Evolutionary conservation across 2,888 invertebrate genomes (phyloP), one percentile per base, ranked within the genome.

Genomic region (Thecocarcelia acutangulata): DNA sequence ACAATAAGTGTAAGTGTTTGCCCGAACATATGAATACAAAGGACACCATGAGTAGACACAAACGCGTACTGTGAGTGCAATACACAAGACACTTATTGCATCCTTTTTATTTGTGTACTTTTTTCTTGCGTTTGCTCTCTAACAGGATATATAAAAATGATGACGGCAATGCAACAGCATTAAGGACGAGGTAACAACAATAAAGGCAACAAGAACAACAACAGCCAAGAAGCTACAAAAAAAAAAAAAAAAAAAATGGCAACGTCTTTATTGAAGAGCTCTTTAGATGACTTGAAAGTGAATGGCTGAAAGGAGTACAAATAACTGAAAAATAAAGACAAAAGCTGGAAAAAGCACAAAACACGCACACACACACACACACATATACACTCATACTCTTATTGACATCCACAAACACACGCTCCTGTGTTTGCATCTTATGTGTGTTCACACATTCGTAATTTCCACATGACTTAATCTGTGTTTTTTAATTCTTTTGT

Each of bases 261-360:
- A 79, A 73, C 78, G 72, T 73, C 72, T 79, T 79, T 79, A 79
- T 79, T 79, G 66, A 79, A 79, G 78, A 66, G 72, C 66, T 66
- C 78, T 79, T 61, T 40, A 46, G 50, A 66, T 73, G 78, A 73
- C 78, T 79, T 79, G 72, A 79, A 68, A 73, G 78, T 79, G 78
- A 79, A 79, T 79, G 72, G 52, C 40, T 79, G 72, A 79, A 79
- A 72, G 72, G 28, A 66, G 59, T 42, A 59, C 52, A 66, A 66
- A 72, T 66, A 58, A 70, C 50, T 52, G 37, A 44, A 61, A 59
- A 52, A 69, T 48, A 46, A 44, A 52, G 52, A 68, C 75, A 61
- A 76, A 52, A 54, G 52, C 33, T 58, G 21, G 9, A 42, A 52
- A 52, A 44, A 21, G 15, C 50, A 58, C 48, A 44, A 40, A 40